These are phyloP conservation scores for Danaus plexippus DNA, from an alignment of 1,140 invertebrate genomes.

Conservation along the genomic window DNA sequence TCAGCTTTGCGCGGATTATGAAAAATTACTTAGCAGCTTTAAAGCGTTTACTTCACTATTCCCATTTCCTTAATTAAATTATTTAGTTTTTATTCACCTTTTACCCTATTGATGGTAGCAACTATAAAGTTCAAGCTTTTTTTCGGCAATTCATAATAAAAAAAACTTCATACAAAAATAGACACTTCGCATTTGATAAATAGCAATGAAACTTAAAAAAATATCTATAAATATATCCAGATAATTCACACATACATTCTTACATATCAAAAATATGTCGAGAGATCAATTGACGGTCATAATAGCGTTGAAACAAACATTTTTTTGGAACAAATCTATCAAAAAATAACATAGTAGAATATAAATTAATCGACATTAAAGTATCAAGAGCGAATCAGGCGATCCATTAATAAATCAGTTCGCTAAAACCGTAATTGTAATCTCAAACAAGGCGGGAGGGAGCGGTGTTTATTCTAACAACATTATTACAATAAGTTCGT, in stretches of 20 bases:
- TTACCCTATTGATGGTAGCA: background rate
- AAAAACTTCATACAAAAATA: constrained; percentile 1
- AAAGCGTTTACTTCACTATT: no score
- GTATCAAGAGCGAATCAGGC: constrained; percentile 67
- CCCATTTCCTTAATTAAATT: no score
- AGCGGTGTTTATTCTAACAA: constrained; percentile 66
- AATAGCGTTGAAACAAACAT: background rate
- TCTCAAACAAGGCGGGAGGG: constrained; percentile 64
- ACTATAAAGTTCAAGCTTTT: constrained; percentile 11
- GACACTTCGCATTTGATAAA: no score
- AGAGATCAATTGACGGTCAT: background rate
- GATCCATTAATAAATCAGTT: constrained; percentile 71
- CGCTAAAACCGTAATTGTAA: constrained; percentile 71
- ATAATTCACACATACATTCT: no score
- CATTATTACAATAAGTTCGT: constrained; percentile 71
- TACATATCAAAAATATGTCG: background rate
- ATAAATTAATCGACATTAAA: constrained; percentile 67
- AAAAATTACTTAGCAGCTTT: no score
- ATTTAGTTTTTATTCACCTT: no score
- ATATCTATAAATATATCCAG: no score
- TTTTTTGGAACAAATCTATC: background rate
- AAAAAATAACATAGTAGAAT: constrained; percentile 26
- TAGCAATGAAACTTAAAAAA: no score
- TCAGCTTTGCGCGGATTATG: constrained; percentile 23
- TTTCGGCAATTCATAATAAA: constrained; percentile 8